Evolutionary conservation across 2,797 vertebrate species (phyloP).

Genomic region (Clarias fuscus): DNA sequence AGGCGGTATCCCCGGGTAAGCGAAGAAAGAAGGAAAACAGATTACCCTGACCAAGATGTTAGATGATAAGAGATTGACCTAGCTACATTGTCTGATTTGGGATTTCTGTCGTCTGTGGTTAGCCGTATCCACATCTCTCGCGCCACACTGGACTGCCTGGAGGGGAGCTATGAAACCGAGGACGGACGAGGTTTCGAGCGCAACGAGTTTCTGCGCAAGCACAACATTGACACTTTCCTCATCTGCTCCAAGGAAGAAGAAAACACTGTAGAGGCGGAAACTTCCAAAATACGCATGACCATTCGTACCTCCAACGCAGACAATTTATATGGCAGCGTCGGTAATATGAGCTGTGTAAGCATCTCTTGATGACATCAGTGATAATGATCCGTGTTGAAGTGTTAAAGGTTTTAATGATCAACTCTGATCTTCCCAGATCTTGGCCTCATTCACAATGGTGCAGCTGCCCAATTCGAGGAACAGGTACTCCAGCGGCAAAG

Average conservation of each 20-base stretch:
- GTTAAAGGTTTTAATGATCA: not conserved
- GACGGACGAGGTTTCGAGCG: conserved; percentile 89
- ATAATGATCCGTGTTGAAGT: not conserved
- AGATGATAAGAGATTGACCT: not conserved
- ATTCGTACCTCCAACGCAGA: conserved; percentile 81
- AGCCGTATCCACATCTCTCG: conserved; percentile 80
- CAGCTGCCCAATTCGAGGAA: conserved; percentile 56
- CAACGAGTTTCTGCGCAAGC: conserved; percentile 90
- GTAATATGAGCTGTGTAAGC: conserved; percentile 92
- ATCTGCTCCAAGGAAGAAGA: conserved; percentile 85
- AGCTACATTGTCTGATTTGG: not conserved
- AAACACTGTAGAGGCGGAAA: conserved; percentile 65
- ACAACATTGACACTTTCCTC: conserved; percentile 95
- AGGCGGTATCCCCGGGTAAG: conserved; percentile 88
- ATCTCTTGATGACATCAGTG: not conserved
- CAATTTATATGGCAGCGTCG: conserved; percentile 81
- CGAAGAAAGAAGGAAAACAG: not conserved
- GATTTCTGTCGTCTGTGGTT: conserved; percentile 3
- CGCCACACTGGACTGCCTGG: conserved; percentile 73
- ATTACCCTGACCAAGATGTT: not conserved
- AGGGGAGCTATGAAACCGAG: conserved; percentile 77
- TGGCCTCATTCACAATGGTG: conserved; percentile 73
- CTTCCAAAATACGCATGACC: conserved; percentile 69
- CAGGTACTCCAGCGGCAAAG: conserved; percentile 64
- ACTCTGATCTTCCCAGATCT: conserved; percentile 63